These are phyloP conservation scores for Pagetopsis macropterus DNA, from an alignment of 2,797 vertebrate genomes.

Conservation along the genomic window DNA sequence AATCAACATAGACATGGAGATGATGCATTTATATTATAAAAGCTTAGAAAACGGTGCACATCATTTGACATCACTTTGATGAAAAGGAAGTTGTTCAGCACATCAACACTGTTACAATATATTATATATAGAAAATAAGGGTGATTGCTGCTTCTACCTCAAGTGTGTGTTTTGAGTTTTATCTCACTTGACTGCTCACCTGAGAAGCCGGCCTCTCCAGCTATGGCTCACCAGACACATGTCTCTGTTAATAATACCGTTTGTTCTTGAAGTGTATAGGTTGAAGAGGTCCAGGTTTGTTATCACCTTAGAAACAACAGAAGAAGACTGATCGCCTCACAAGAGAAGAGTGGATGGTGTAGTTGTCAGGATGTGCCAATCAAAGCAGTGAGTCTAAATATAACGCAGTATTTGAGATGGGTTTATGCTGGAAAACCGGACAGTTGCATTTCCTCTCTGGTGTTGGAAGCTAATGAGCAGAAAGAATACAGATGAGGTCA, in stretches of 20 bases:
- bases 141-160: not conserved
- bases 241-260: constrained; percentile 2
- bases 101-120: not conserved
- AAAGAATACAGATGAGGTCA: not conserved
- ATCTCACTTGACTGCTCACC: not conserved
- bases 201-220: not conserved
- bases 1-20: not conserved
- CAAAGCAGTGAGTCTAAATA: not conserved
- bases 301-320: constrained; percentile 1
- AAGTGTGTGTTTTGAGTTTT: constrained; percentile 1
- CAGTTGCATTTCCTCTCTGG: not conserved
- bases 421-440: not conserved
- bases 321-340: not conserved
- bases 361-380: not conserved
- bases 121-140: not conserved
- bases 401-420: not conserved
- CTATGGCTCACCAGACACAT: not conserved
- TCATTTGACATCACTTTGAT: too few species aligned
- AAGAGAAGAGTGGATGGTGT: not conserved
- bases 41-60: not conserved
- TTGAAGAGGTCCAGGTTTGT: not conserved
- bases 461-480: not conserved
- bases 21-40: not conserved
- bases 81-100: not conserved
- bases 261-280: not conserved